Conservation (phyloP, 2,113 vertebrate species). For the Dipodomys stephensi region DNA sequence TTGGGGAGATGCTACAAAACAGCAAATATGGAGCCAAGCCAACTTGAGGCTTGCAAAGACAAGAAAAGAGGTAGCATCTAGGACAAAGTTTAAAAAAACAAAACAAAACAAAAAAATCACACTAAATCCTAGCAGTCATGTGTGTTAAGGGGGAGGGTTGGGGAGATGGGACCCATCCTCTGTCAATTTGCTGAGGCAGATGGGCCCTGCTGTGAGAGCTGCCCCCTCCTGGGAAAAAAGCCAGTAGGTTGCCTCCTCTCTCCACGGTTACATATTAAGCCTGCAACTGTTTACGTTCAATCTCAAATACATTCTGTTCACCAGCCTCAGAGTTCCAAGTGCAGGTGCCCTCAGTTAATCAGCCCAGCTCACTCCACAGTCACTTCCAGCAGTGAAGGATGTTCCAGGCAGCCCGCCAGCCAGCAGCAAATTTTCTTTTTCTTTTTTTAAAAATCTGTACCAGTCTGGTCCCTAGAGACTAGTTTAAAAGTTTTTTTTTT, state of each 20-base stretch:
- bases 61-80: constrained; percentile 51
- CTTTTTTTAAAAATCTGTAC: constrained; percentile 48
- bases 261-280: constrained; percentile 78
- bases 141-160: neutral
- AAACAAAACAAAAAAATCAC: neutral
- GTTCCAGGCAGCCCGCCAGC: constrained; percentile 59
- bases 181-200: constrained; percentile 78
- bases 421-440: neutral
- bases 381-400: constrained; percentile 74
- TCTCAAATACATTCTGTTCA: constrained; percentile 78
- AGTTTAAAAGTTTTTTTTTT: constrained; percentile 67
- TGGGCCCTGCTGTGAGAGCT: constrained; percentile 72
- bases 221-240: constrained; percentile 77
- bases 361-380: constrained; percentile 74
- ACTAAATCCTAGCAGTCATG: constrained; percentile 19
- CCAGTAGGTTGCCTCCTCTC: constrained; percentile 76
- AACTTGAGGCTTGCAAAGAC: constrained; percentile 53
- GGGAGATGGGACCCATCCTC: constrained; percentile 56
- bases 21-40: constrained; percentile 72
- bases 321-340: constrained; percentile 67
- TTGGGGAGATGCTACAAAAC: constrained; percentile 71
- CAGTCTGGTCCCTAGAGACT: constrained; percentile 70
- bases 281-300: constrained; percentile 78
- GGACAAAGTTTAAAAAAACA: constrained; percentile 31
- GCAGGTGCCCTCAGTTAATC: constrained; percentile 81